These are phyloP conservation scores for Paracentrotus lividus DNA, from an alignment of 53 echinoderm and acorn worm species.

Conservation along the genomic window DNA sequence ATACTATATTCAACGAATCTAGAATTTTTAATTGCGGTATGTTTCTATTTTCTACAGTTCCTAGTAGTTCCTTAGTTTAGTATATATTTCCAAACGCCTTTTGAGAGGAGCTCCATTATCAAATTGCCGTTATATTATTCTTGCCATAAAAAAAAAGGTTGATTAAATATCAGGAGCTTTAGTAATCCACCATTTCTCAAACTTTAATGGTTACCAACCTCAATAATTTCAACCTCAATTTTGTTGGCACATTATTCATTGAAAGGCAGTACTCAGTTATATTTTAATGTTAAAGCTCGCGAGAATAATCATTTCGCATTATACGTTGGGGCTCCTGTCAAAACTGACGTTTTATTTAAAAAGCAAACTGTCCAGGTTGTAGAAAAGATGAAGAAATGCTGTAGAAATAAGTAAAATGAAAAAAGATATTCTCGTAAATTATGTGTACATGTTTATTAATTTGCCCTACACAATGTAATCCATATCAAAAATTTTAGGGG, in stretches of 20 bases:
- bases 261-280: not conserved
- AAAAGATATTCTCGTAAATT: not conserved
- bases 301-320: not conserved
- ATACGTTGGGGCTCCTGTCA: not conserved
- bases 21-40: not conserved
- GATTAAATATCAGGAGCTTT: not conserved
- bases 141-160: not conserved
- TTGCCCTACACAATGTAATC: not conserved
- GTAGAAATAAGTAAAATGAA: not conserved
- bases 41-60: too few relatives aligned
- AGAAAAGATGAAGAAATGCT: not conserved
- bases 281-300: not conserved
- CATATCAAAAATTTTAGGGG: not conserved
- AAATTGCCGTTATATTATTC: not conserved
- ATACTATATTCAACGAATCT: not conserved
- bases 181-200: not conserved
- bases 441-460: not conserved
- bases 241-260: not conserved
- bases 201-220: too few relatives aligned
- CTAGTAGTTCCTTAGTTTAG: constrained; percentile 3
- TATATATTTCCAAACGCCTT: not conserved
- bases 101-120: not conserved
- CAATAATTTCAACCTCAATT: not conserved
- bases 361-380: not conserved
- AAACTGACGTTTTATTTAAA: not conserved